These are phyloP conservation scores for Archilochus colubris DNA, from an alignment of 2,113 vertebrate genomes.

Conservation along the genomic window DNA sequence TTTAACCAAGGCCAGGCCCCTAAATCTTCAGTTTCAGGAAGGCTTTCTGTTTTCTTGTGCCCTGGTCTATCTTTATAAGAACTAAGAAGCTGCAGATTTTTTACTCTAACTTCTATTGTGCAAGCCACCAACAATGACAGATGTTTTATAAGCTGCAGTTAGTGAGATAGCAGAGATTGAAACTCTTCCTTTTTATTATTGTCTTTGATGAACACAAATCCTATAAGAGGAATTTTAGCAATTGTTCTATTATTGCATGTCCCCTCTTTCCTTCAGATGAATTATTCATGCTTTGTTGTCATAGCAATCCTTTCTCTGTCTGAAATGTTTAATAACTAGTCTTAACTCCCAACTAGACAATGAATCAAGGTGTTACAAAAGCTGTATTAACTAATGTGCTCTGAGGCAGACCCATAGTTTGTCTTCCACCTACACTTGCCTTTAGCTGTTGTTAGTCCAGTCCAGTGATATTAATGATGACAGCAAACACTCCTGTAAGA, in stretches of 20 bases:
- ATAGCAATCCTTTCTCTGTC: constrained; percentile 54
- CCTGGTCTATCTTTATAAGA: not conserved
- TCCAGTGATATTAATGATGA: not conserved
- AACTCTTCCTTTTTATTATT: constrained; percentile 58
- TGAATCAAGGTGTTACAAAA: constrained; percentile 52
- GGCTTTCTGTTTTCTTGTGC: not conserved
- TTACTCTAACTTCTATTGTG: constrained; percentile 3
- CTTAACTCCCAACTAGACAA: constrained; percentile 48
- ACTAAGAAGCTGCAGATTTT: constrained; percentile 39
- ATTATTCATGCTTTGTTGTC: constrained; percentile 74
- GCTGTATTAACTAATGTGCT: constrained; percentile 45
- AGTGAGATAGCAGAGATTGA: constrained; percentile 44
- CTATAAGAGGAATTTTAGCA: constrained; percentile 67
- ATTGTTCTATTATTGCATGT: constrained; percentile 52
- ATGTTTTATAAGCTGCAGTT: constrained; percentile 48
- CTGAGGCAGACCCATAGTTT: not conserved
- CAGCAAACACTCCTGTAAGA: not conserved
- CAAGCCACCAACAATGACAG: constrained; percentile 37
- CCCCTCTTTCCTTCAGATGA: constrained; percentile 45
- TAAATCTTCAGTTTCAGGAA: constrained; percentile 2
- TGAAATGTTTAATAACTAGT: constrained; percentile 73
- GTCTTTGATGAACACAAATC: constrained; percentile 57
- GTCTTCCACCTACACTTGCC: not conserved
- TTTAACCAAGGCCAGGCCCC: not conserved
- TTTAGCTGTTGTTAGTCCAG: not conserved